A percentile compares a stretch with the other conserved stretches of the same genome.
These are phyloP conservation scores for Discoglossus pictus DNA, from an alignment of 2,797 vertebrate species.

Conservation along the genomic window DNA sequence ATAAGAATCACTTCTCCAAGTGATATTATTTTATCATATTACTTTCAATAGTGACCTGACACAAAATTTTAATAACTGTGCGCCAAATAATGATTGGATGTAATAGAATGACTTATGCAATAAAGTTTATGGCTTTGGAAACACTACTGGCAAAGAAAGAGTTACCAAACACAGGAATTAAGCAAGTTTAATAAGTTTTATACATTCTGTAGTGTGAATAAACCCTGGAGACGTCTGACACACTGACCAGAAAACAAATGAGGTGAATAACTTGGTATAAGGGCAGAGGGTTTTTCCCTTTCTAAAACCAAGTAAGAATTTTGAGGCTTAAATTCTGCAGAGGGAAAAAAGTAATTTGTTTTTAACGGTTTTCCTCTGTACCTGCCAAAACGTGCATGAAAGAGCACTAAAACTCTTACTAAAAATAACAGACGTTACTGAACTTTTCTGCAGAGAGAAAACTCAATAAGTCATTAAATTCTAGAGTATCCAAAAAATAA, in stretches of 20 bases:
- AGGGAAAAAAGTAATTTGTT: slow-evolving; percentile 35
- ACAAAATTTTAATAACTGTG: too few relatives aligned
- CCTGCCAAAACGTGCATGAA: slow-evolving; percentile 28
- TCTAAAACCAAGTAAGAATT: slow-evolving; percentile 25
- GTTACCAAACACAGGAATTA: too few relatives aligned
- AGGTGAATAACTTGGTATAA: slow-evolving; percentile 25
- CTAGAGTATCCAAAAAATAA: slow-evolving; percentile 22
- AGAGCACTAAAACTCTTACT: slow-evolving; percentile 29
- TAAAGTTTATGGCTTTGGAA: too few relatives aligned
- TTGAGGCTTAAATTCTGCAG: slow-evolving; percentile 26
- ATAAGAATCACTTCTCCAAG: too few relatives aligned
- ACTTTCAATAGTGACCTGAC: too few relatives aligned
- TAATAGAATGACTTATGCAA: too few relatives aligned
- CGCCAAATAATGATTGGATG: too few relatives aligned
- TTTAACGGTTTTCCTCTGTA: slow-evolving; percentile 38
- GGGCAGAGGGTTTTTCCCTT: slow-evolving; percentile 17
- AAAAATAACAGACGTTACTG: slow-evolving; percentile 45
- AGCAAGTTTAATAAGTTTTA: too few relatives aligned
- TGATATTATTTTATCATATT: too few relatives aligned
- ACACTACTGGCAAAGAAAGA: too few relatives aligned
- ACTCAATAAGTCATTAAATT: slow-evolving; percentile 22
- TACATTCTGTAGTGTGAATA: not conserved
- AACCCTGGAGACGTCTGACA: not conserved
- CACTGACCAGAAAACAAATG: slow-evolving; percentile 20
- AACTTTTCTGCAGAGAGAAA: slow-evolving; percentile 27